Evolutionary conservation across 1,140 invertebrate genomes (phyloP), one percentile per base, ranked within the genome.

Genomic region (Aphelenchoides fujianensis): DNA sequence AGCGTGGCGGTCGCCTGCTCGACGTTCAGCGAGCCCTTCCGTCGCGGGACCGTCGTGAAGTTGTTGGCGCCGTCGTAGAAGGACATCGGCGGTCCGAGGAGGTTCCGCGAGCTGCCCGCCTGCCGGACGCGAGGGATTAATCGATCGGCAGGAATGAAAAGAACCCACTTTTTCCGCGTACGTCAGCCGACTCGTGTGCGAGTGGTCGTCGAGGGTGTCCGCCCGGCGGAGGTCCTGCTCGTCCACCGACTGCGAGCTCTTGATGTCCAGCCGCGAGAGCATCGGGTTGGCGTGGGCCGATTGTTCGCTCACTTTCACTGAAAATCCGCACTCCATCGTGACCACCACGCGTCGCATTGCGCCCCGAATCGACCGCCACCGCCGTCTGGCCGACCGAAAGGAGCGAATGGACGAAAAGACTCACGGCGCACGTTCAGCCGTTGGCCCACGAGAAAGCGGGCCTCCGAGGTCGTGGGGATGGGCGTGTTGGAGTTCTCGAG

Each of bases 1-100:
- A 59, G 55, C 28, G 12, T 19, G 5, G 5, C 7, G 7, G 55
- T 19, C 34, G 63, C 32, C 53, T 12, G 12, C 28, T 66, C 63
- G 19, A 66, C 63, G 31, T 66, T 66, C 12, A 66, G 3, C 23
- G 63, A 66, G 16, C 63, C 63, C 53, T 66, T 66, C n/a, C n/a
- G n/a, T n/a, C n/a, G n/a, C n/a, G n/a, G n/a, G 12, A 19, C 19
- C 23, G 59, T n/a, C n/a, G n/a, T 61, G 7, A 1, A 66, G 3
- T 66, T 34, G 53, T 66, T 64, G 2, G 16, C 19, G 53, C 32
- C 63, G n/a, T 66, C 63, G 63, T 66, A 66, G 3, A 66, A 66
- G 3, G 32, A 19, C 27, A 30, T 35, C 1, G 59, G 41, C 41
- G 55, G 63, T 19, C 31, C 31, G 12, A 66, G 32, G 31, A 36